Evolutionary conservation across 2,113 vertebrate species (phyloP), one percentile per base, ranked within the genome.

Genomic region (Australoheros scitulus): DNA sequence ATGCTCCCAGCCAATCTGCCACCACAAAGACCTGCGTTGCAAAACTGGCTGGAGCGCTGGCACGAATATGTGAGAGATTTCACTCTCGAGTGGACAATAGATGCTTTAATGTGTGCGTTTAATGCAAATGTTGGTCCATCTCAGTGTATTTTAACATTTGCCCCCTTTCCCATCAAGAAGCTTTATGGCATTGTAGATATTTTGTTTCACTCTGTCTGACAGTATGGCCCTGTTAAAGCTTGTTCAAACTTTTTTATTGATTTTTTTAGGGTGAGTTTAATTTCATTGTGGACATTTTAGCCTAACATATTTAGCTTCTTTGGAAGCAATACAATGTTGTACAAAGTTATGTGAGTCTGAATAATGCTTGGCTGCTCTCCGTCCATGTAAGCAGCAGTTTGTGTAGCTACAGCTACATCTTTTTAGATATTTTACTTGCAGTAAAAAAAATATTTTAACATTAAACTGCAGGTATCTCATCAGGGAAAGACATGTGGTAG

Each of bases 1-100:
- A 98, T 99, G 97, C 97, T 98, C 96, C 93, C 96, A 96, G 97
- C 96, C 97, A 97, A 96, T 96, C 97, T 97, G 96, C 96, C 95
- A 96, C 94, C 94, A 17, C 80, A 18, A 80, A 77, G 80, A 61
- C 77, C 91, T 56, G 68, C 58, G 26, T 29, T 2, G 7, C 68
- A 81, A 88, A 84, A 64, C 80, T 59, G 85, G 76, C 63, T 79
- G 59, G 58, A 80, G 11, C 80, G 57, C 61, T 77, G 85, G 56
- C 80, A 78, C 43, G 1, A 70, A 68, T 38, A 65, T 47, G 52
- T 47, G 84, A 80, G 26, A 47, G 70, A 55, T 80, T 86, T 86
- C 6, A 17, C 15, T 70, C 9, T 11, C n/a, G 29, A 50, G 32
- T 22, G 26, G 56, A 60, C 2, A 20, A 64, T 7, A 20, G 61